phyloP scores from a whole-genome alignment of 2,113 vertebrate genomes.

The Bubalus kerabau region DNA sequence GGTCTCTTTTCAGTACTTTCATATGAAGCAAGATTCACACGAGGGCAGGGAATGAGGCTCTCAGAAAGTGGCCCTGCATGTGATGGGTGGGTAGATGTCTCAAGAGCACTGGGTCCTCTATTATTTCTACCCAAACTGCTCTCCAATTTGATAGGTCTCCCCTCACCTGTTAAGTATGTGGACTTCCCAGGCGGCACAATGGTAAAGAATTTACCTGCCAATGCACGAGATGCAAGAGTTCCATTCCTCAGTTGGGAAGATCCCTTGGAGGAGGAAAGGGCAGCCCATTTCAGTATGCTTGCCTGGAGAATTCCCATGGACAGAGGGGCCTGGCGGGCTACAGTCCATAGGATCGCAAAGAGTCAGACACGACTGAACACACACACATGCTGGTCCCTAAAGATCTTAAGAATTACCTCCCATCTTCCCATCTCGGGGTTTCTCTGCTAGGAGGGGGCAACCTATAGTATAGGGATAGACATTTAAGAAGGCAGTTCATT shows the following conservation, averaged over 20 bases:
- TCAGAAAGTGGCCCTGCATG: not conserved
- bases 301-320: not conserved
- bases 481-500: not conserved
- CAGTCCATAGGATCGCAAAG: not conserved
- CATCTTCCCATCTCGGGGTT: not conserved
- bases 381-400: not conserved
- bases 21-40: not conserved
- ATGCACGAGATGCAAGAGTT: not conserved
- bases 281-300: not conserved
- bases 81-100: not conserved
- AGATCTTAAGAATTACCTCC: not conserved
- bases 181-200: rapidly evolving
- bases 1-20: not conserved
- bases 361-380: not conserved
- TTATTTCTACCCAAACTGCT: not conserved
- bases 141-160: not conserved
- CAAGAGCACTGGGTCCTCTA: not conserved
- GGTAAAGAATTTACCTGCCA: not conserved
- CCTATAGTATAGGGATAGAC: not conserved
- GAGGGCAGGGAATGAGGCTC: not conserved
- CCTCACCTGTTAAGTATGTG: no score
- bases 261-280: not conserved
- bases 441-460: not conserved
- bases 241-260: not conserved
- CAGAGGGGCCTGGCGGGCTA: not conserved